Base-by-base conservation (phyloP, 1,140 invertebrate genomes). In the Mactra quadrangularis region DNA sequence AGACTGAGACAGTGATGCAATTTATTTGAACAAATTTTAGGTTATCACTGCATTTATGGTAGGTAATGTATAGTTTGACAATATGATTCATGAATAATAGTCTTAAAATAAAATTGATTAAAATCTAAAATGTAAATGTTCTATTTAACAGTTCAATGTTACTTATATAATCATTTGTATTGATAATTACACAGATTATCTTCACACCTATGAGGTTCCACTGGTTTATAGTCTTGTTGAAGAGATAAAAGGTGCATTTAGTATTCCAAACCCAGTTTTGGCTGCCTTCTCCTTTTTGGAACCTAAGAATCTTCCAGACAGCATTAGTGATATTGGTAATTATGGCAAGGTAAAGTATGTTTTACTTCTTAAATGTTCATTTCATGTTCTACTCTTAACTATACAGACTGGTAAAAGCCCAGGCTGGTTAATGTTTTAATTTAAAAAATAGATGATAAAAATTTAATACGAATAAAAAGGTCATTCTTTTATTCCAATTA, bases 231-330 rank as follows among this genome's bases (percentile, higher is more conserved):
- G 33, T 31, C 57, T 85, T 4, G 55, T 76, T 22, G 35, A 55
- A 33, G 71, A 85, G 55, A 82, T 85, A 25, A 35, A 77, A n/a
- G 78, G 77, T 60, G 78, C 84, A 7, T 72, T 85, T 31, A 47
- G 41, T 41, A 59, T 53, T 25, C 53, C 41, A 3, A 38, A 60
- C 17, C 25, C 70, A 33, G 78, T 85, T 4, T 55, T 85, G n/a
- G 13, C 72, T 15, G 71, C 84, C 7, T 82, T 85, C 71, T 66
- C 64, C n/a, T n/a, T 82, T 17, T 25, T 85, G 2, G 84, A 82
- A 35, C 84, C 84, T 6, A 31, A n/a, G 19, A 74, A 84, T 29
- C 52, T 84, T 15, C 83, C 83, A 27, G 72, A 83, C 25, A 22
- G 11, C 22, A 31, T 22, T 15, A 60, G 0, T 4, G 53, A 59